Base-by-base conservation (phyloP, 2,797 vertebrate genomes). In the Pelochelys cantorii region DNA sequence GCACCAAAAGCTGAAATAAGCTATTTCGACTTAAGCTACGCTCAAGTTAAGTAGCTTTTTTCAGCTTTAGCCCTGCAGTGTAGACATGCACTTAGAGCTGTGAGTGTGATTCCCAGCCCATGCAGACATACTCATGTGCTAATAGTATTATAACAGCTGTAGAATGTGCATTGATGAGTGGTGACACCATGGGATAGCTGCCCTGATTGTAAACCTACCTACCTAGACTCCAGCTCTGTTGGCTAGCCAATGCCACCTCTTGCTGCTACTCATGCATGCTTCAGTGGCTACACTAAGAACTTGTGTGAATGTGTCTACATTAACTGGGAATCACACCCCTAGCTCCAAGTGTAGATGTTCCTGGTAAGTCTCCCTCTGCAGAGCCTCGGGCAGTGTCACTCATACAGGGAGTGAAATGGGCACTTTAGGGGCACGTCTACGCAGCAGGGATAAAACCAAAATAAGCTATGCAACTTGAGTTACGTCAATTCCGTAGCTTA, bases 331-430 rank as follows among this genome's bases (percentile, higher is more conserved):
- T 62, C 60, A 31, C 60, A 31, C 29, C 65, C 18, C n/a, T 18
- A 68, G 31, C 17, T 68, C n/a, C 29, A 68, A 68, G 65, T 65
- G 62, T 68, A 68, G 65, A 68, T 1, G 10, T n/a, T 68, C 65
- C 65, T 34, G 15, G 10, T 48, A 94, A 92, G 89, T 11, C 91
- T 91, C 92, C 85, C 83, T 84, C 56, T 81, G 27, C 92, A 75
- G 89, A 86, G 4, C 90, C 92, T 95, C 74, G 77, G 86, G 54
- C 88, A 86, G 89, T 87, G 84, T 92, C 92, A 92, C 95, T 97
- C 95, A 94, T 75, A 12, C 42, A 48, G 42, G 42, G 42, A 42
- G 42, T 42, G 42, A 6, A 8, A 48, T 48, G 42, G 42, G 42
- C 42, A 48, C 42, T 8, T 48, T 48, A 48, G 42, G 42, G 42